Conservation (phyloP, 64 coral and sea anemone species). For the Cladopsammia gracilis region DNA sequence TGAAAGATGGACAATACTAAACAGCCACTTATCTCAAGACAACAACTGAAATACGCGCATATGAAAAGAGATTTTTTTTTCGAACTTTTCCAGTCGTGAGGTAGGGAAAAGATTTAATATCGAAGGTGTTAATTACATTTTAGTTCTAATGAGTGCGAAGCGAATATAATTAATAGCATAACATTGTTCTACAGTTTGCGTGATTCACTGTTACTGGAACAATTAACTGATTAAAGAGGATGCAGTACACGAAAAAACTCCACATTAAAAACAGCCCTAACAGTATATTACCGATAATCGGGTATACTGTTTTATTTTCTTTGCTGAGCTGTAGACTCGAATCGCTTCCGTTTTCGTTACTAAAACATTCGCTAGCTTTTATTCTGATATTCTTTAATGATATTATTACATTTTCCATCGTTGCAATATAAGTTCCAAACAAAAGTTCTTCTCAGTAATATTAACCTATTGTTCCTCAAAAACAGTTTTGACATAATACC, state of each 20-base stretch:
- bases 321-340: background rate
- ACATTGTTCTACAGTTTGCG: constrained; percentile 15
- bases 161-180: constrained; percentile 18
- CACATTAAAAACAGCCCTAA: background rate
- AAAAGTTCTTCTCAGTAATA: constrained; percentile 36
- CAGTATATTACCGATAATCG: too few relatives aligned
- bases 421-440: constrained; percentile 24
- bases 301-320: background rate
- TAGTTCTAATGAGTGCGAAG: background rate
- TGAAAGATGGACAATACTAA: background rate
- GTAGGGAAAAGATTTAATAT: background rate
- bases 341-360: background rate
- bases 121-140: constrained; percentile 20
- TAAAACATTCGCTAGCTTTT: background rate
- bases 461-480: background rate
- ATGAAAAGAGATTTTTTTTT: background rate
- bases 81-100: background rate
- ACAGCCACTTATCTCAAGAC: too few relatives aligned
- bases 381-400: background rate
- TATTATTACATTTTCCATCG: background rate
- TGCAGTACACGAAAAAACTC: background rate
- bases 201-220: background rate
- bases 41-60: too few relatives aligned
- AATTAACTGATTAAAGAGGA: background rate
- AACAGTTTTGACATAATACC: background rate